Base-by-base conservation (phyloP, 2,113 vertebrate species). In the Leptodactylus fuscus region DNA sequence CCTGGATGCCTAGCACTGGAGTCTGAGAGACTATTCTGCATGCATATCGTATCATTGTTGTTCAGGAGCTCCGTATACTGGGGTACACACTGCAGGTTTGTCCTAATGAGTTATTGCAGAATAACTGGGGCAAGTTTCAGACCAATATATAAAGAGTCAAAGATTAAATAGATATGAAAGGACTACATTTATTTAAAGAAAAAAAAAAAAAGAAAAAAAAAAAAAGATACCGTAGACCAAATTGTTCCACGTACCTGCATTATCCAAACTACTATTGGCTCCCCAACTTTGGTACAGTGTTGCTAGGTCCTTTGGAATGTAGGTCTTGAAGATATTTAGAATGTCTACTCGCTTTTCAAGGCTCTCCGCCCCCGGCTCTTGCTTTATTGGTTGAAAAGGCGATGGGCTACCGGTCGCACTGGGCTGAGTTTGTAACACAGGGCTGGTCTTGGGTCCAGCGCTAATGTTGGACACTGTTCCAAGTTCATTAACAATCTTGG, bases 231-330 rank as follows among this genome's bases (percentile, higher is more conserved):
- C n/a, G n/a, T n/a, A n/a, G n/a, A n/a, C n/a, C n/a, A n/a, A n/a
- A n/a, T n/a, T n/a, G n/a, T n/a, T n/a, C n/a, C n/a, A 62, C 32
- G 91, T 95, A 97, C 97, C 97, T 92, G 94, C 88, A 18, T 96
- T 96, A 89, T 97, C 96, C 83, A 96, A 58, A 77, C 95, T 89
- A 2, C 95, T 93, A 88, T 93, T 90, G 51, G 94, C 92, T 34
- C 96, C 94, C 93, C 97, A 98, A 92, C 95, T 95, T 88, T 97
- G 97, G 93, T 96, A 98, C 53, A 97, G 91, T 0, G 95, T 90
- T 49, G 96, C 95, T 44, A 98, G 91, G 88, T 98, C 97, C 88
- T 97, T 95, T 88, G 97, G 94, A 93, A 95, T 96, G 94, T 96
- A 97, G 13, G 96, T 96, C 91, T 97, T 97, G 58, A 98, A 95